A percentile compares a stretch with the other conserved stretches of the same genome.
phyloP scores from a whole-genome alignment of 2,797 vertebrate species.

The Valencia hispanica region DNA sequence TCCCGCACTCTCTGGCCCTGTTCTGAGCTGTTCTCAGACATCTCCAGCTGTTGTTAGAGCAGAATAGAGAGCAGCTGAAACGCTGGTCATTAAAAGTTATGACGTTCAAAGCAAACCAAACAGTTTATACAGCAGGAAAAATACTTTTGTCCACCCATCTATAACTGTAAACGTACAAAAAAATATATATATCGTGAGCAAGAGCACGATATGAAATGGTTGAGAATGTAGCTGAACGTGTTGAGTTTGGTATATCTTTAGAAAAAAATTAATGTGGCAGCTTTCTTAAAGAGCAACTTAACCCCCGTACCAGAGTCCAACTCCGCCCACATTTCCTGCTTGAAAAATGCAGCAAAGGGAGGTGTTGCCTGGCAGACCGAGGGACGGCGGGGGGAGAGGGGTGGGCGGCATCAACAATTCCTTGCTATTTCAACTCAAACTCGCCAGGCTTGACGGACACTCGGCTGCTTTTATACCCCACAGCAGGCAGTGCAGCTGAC shows the following conservation, averaged over 20 bases:
- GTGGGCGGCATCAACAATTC: no score
- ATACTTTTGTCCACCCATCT: background rate
- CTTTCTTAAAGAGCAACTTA: no score
- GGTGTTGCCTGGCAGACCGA: no score
- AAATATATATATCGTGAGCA: background rate
- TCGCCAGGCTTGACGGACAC: no score
- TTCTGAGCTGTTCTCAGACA: background rate
- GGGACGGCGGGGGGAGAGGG: no score
- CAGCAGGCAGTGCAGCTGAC: no score
- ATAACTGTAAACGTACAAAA: background rate
- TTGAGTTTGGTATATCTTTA: background rate
- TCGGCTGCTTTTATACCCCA: no score
- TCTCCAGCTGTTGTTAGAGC: background rate
- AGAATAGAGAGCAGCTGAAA: background rate
- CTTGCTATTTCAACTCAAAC: no score
- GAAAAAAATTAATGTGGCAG: background rate
- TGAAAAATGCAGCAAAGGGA: no score
- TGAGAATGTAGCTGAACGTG: background rate
- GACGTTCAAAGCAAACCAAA: background rate
- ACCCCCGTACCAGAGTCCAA: no score
- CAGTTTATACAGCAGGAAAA: background rate
- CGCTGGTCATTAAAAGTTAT: background rate
- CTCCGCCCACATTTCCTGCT: no score
- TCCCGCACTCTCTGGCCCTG: background rate
- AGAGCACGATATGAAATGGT: background rate